Conservation (phyloP, 2,888 invertebrate genomes). For the Rhagium mordax region DNA sequence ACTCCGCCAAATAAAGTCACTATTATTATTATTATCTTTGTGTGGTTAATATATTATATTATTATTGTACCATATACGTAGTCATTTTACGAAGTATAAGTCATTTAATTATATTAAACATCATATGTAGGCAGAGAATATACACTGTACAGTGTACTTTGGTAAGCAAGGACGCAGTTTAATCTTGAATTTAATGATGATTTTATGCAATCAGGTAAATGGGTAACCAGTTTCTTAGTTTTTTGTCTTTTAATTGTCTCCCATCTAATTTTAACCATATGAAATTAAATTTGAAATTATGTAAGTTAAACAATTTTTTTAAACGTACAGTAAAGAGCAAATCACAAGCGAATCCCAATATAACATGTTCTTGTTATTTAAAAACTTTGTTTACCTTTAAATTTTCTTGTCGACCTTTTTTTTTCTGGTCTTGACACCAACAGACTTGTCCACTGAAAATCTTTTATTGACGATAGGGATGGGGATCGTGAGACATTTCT, state of each 20-base stretch:
- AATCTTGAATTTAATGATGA: neutral
- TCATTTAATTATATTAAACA: too few relatives aligned
- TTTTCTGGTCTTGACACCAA: conserved; percentile 60
- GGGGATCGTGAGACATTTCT: conserved; percentile 73
- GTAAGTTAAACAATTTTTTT: neutral
- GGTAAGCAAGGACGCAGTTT: too few relatives aligned
- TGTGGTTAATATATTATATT: too few relatives aligned
- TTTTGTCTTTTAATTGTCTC: neutral
- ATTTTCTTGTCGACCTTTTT: conserved; percentile 48
- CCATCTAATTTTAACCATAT: neutral
- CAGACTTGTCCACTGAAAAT: conserved; percentile 68
- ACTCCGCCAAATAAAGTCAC: too few relatives aligned
- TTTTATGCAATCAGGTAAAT: neutral
- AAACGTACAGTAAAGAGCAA: neutral
- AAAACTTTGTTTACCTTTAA: conserved; percentile 37
- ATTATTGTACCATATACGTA: too few relatives aligned
- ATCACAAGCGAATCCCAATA: neutral
- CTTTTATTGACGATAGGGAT: conserved; percentile 73
- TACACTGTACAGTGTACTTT: too few relatives aligned
- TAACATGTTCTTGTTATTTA: neutral
- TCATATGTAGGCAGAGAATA: too few relatives aligned
- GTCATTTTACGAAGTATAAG: too few relatives aligned
- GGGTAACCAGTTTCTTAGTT: neutral
- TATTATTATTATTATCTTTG: too few relatives aligned
- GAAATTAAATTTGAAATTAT: neutral